Base-by-base conservation (phyloP, 2,797 vertebrate species). In the Rhabdomys pumilio region DNA sequence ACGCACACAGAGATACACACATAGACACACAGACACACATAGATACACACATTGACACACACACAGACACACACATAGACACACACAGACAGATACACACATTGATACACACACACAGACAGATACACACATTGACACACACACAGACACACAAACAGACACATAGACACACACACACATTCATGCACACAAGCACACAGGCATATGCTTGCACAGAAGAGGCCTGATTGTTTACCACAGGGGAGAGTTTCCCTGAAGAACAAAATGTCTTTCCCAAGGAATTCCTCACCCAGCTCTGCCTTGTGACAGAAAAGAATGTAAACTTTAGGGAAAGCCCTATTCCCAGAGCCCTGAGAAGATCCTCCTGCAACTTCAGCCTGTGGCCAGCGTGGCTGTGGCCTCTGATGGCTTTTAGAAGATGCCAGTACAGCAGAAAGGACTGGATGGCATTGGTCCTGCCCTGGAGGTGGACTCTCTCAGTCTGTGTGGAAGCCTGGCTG, bases 191-290 rank as follows among this genome's bases (percentile, higher is more conserved):
- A 57, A 1, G n/a, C 53, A 57, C 79, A 81, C 11, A 67, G 14
- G 31, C 29, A 67, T 69, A 7, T 2, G 4, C 34, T 13, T 69
- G 65, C 65, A n/a, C 31, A 75, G 73, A 44, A 22, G 88, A 67
- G 38, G 72, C 69, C 4, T 92, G 82, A 91, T 67, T 88, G 44
- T 69, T 94, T 79, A 50, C 57, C 3, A 26, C 15, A 73, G 95
- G 5, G 82, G 4, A 76, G 50, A 34, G 26, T 93, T 94, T 34
- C 72, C 72, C 41, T 26, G 38, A 4, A 0, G 4, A 34, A 38
- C 41, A 19, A 31, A 24, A 61, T 19, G 31, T 20, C 4, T 26
- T 90, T 83, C 47, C 89, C 0, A 75, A 61, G 72, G 76, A 67
- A 84, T 9, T 34, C 0, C n/a, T 19, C 44, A 17, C 11, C 13